Base-by-base conservation (phyloP, 1,140 invertebrate genomes). In the Calliopsis andreniformis region DNA sequence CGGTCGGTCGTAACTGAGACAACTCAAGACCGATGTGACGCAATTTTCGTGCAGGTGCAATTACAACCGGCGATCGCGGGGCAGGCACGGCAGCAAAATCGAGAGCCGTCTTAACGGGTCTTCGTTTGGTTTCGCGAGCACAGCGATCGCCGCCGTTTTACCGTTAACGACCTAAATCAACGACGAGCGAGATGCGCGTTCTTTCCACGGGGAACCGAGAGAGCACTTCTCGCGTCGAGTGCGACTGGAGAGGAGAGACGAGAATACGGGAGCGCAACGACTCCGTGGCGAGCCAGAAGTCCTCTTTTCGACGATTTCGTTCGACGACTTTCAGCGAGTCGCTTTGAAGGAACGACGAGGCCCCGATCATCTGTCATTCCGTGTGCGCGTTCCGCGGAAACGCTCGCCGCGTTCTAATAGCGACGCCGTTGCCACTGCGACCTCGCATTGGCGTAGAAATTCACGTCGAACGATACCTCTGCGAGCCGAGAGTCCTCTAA, bases 121-220 rank as follows among this genome's bases (percentile, higher is more conserved):
- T 82, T 72, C 76, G 49, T 59, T 86, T 82, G 75, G 82, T 82
- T 88, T 87, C 83, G 86, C 83, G 80, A 83, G 76, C 75, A 10
- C 35, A 3, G 75, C 79, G 68, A 76, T 77, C 75, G 68, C 77
- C 72, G 76, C 66, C 79, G 76, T 84, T 87, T 83, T 87, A 89
- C 87, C 87, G 87, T 88, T 89, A 89, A 87, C 86, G 87, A 86
- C 86, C 86, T 83, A 86, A 89, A 89, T 86, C 82, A 77, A 63
- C 53, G 71, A 28, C 55, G 49, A 20, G n/a, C 70, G 66, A 84
- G 82, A 81, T 71, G 67, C 67, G 62, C 79, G 78, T 39, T 59
- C 61, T 81, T 81, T 81, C 75, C 61, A 62, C 75, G 51, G 39
- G 49, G 58, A 64, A 18, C 20, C 45, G 71, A 30, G 66, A 71